phyloP scores from a whole-genome alignment of 2,113 vertebrate genomes.

The Nothocercus julius region DNA sequence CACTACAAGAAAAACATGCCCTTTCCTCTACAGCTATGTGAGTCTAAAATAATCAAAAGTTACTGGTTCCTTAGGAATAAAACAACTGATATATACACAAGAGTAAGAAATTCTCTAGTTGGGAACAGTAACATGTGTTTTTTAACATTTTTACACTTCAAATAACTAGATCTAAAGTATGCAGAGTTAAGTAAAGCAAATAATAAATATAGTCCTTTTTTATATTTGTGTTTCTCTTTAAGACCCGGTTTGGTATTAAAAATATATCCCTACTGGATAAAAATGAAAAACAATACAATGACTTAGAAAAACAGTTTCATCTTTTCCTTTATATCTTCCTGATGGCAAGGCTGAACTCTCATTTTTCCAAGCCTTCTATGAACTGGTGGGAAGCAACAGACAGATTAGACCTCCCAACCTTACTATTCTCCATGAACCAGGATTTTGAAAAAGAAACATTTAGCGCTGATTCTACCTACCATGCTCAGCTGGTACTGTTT shows the following conservation, averaged over 20 bases:
- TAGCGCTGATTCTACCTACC: neutral
- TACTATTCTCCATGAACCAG: neutral
- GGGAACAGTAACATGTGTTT: neutral
- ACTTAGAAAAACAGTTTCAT: neutral
- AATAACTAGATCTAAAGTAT: too few species aligned
- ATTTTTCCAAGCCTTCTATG: neutral
- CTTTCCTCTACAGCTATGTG: neutral
- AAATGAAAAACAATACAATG: neutral
- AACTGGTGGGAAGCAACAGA: neutral
- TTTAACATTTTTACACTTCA: neutral
- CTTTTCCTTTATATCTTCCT: neutral
- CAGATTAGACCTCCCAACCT: neutral
- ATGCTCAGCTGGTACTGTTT: neutral
- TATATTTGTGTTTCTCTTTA: neutral
- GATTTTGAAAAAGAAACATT: neutral
- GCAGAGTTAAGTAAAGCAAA: neutral
- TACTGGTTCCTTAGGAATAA: neutral
- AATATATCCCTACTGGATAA: neutral
- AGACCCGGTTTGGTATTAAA: neutral
- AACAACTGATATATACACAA: rapidly evolving
- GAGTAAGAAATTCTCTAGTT: neutral
- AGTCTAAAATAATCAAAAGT: neutral
- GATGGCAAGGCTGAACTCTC: neutral
- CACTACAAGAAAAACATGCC: neutral
- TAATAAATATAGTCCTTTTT: neutral